Evolutionary conservation across 1,140 invertebrate species (phyloP).

Genomic region (Scaptomyza hsui): DNA sequence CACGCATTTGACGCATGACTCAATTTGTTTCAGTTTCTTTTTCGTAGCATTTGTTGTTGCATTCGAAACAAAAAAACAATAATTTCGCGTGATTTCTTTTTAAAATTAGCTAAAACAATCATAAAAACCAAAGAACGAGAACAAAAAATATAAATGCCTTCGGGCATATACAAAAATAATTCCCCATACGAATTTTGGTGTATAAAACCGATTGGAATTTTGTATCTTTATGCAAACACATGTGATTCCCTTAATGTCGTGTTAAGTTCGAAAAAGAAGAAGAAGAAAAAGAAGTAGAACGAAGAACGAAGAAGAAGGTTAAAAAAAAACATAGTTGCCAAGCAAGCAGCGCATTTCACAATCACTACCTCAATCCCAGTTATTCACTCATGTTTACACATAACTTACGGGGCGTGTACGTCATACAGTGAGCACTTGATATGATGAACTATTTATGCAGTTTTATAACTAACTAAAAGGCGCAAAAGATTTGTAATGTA

Average conservation of each 20-base stretch:
- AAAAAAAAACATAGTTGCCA: not conserved
- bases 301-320: not conserved
- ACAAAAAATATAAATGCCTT: not conserved
- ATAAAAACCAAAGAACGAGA: conserved; percentile 2
- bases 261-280: too few species aligned
- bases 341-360: conserved; percentile 9
- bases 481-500: too few species aligned
- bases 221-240: too few species aligned
- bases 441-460: too few species aligned
- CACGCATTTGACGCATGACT: conserved; percentile 70
- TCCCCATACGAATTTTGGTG: not conserved
- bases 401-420: not conserved
- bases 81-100: conserved; percentile 15
- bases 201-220: too few species aligned
- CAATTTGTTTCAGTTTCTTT: conserved; percentile 30
- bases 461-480: too few species aligned
- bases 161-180: conserved; percentile 5
- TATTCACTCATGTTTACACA: conserved; percentile 8
- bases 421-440: not conserved
- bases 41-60: conserved; percentile 30
- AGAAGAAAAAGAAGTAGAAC: not conserved
- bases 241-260: not conserved
- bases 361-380: conserved; percentile 19
- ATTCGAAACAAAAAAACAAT: conserved; percentile 17
- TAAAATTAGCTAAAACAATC: conserved; percentile 32